phyloP scores from a whole-genome alignment of 2,888 invertebrate species.

The Philaethria dido region DNA sequence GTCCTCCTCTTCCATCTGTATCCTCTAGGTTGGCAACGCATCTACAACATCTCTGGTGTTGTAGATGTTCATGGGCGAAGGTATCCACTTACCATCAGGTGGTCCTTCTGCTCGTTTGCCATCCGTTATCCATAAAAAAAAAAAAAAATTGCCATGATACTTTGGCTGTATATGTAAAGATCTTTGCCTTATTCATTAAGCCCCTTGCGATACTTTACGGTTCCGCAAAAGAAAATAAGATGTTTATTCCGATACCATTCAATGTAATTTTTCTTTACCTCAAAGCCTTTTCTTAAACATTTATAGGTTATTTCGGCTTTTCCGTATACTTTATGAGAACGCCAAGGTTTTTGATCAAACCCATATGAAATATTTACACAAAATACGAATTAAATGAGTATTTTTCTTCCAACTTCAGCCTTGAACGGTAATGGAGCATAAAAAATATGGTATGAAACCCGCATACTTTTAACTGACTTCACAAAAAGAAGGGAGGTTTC shows the following conservation, averaged over 20 bases:
- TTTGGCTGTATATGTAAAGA: neutral
- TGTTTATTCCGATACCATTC: constrained; percentile 20
- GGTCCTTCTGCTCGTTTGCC: too few relatives aligned
- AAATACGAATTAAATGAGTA: constrained; percentile 19
- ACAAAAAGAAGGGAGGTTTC: too few relatives aligned
- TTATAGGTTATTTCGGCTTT: constrained; percentile 16
- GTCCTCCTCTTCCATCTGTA: too few relatives aligned
- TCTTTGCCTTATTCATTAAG: constrained; percentile 26
- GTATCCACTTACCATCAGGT: too few relatives aligned
- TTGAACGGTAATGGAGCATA: neutral
- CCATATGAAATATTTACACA: constrained; percentile 15
- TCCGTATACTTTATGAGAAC: constrained; percentile 16
- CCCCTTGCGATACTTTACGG: constrained; percentile 12
- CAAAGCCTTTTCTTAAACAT: constrained; percentile 21
- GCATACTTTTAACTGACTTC: too few relatives aligned
- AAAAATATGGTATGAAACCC: neutral
- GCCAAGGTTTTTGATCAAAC: constrained; percentile 17
- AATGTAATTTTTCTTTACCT: constrained; percentile 17
- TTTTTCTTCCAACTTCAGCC: neutral
- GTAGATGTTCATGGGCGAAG: too few relatives aligned
- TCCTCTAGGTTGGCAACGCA: too few relatives aligned
- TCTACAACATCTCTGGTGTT: too few relatives aligned
- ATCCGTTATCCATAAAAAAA: too few relatives aligned
- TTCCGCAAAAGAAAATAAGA: constrained; percentile 20
- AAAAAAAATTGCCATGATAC: too few relatives aligned